These are phyloP conservation scores for Sclerodermus sp. DNA, from an alignment of 2,888 invertebrate species.

Conservation along the genomic window DNA sequence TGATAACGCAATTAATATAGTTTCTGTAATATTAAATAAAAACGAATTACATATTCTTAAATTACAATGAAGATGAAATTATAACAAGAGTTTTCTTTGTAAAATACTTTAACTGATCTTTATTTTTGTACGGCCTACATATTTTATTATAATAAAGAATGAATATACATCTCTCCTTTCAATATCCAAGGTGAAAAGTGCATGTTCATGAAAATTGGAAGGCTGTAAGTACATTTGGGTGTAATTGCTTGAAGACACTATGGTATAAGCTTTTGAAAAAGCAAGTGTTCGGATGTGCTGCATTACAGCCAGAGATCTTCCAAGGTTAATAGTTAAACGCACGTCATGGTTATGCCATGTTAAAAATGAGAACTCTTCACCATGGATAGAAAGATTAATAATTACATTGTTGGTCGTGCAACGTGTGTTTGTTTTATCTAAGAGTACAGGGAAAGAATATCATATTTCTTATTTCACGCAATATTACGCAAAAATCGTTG, in stretches of 20 bases:
- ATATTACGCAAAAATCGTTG: background rate
- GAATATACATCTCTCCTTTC: conserved; percentile 32
- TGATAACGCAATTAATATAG: too few relatives aligned
- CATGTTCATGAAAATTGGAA: background rate
- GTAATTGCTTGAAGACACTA: background rate
- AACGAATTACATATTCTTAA: too few relatives aligned
- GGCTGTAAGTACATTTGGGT: background rate
- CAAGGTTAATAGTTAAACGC: background rate
- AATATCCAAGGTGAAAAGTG: conserved; percentile 17
- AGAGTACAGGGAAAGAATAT: conserved; percentile 31
- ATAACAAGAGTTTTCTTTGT: conserved; percentile 30
- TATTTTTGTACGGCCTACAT: conserved; percentile 37
- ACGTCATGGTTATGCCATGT: background rate
- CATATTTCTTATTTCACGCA: conserved; percentile 12
- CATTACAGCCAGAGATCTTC: background rate
- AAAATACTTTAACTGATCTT: conserved; percentile 49
- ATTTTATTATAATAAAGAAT: conserved; percentile 37
- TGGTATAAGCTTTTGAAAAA: too few relatives aligned
- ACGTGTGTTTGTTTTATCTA: conserved; percentile 20
- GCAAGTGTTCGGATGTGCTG: too few relatives aligned
- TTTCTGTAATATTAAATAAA: too few relatives aligned
- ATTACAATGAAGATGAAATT: conserved; percentile 9
- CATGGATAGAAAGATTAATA: conserved; percentile 9
- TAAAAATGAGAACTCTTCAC: background rate
- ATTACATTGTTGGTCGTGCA: conserved; percentile 23